Base-by-base conservation (phyloP, 2,797 vertebrate species). In the Cephalopachus bancanus region DNA sequence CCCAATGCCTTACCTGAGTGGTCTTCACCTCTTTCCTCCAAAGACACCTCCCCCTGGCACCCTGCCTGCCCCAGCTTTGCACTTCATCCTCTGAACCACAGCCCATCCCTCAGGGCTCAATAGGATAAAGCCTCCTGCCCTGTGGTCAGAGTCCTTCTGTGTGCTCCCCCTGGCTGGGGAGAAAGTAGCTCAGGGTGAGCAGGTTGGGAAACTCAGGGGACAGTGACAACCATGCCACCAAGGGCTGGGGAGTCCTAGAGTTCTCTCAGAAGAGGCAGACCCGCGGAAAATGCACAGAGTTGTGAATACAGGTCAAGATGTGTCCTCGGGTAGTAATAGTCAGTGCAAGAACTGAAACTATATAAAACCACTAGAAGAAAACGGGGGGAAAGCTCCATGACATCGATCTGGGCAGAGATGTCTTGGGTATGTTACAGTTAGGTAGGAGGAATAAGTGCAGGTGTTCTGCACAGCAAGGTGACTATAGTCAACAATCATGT, bases 211-310 rank as follows among this genome's bases (percentile, higher is more conserved):
- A 51, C 44, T 53, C 20, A 7, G 17, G 30, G 30, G 81, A 16
- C 49, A 20, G 28, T 19, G 37, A 14, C 51, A 16, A 15, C 64
- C 14, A 2, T 37, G 28, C 22, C 19, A 8, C 16, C 0, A 3
- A 88, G 60, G 26, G 51, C 74, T 62, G 10, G 44, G 64, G 22
- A 84, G 65, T 37, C 64, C 24, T 30, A 24, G 24, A 16, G 37
- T 49, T 64, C 64, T 76, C 57, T n/a, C 5, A 1, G 4, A 72
- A 51, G 60, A 65, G 71, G 33, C 75, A 14, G 22, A 90, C 16
- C 51, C 5, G 2, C 26, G 60, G 74, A 49, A 49, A 53, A 11
- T 5, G 19, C 64, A 19, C 28, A 33, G 60, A 72, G 57, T 1
- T 5, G 55, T 59, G 51, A 71, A 19, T 16, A 15, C 67, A 93